phyloP scores from a whole-genome alignment of 2,113 vertebrate genomes.

The Saccopteryx leptura region DNA sequence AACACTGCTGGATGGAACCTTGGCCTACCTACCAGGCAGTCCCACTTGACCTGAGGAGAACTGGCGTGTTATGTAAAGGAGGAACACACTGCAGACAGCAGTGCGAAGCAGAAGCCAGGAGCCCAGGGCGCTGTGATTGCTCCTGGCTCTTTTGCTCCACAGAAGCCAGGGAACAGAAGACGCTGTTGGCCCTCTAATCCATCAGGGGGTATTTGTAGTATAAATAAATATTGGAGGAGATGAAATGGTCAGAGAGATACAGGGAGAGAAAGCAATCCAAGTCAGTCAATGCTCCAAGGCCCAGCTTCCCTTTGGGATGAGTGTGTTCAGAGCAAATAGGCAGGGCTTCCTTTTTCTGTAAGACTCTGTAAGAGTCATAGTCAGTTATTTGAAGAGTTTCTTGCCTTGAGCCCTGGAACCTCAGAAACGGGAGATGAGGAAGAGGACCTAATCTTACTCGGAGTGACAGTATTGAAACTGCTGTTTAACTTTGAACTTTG shows the following conservation, averaged over 20 bases:
- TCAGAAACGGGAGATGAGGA: neutral
- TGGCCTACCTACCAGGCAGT: neutral
- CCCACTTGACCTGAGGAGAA: neutral
- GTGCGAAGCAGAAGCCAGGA: neutral
- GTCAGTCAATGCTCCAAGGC: constrained; percentile 48
- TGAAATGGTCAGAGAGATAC: constrained; percentile 50
- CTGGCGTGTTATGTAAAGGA: neutral
- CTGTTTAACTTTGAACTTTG: constrained; percentile 39
- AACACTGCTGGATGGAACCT: neutral
- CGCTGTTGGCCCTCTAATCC: neutral
- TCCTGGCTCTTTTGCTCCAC: neutral
- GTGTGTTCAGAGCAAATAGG: neutral
- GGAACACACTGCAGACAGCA: neutral
- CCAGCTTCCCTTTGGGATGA: constrained; percentile 31
- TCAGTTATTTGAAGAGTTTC: neutral
- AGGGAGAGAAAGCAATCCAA: constrained; percentile 44
- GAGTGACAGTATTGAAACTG: neutral
- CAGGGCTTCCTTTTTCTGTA: constrained; percentile 34
- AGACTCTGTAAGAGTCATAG: neutral
- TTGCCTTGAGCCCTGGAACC: constrained; percentile 5
- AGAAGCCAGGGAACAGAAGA: neutral
- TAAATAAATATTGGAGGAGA: neutral
- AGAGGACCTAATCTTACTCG: neutral
- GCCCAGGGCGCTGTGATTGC: neutral
- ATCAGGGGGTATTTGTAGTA: neutral